phyloP scores from a whole-genome alignment of 2,797 vertebrate species.

The Sphenodon punctatus region DNA sequence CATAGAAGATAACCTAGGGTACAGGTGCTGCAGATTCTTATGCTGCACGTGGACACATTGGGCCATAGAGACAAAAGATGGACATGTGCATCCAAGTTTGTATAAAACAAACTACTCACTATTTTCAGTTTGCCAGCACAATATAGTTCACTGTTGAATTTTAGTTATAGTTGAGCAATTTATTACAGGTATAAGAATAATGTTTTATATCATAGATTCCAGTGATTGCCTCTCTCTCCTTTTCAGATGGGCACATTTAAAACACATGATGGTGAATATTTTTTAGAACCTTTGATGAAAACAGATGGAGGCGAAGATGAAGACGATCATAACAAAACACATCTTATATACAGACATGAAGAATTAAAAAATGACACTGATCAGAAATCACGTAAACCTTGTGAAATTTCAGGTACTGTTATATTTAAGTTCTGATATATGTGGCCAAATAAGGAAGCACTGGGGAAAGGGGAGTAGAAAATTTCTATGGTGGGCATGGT shows the following conservation, averaged over 20 bases:
- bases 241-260: constrained; percentile 93
- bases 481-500: no score
- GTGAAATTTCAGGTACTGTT: constrained; percentile 87
- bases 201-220: not conserved
- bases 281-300: constrained; percentile 91
- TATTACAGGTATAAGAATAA: not conserved
- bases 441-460: no score
- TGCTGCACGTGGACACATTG: no score
- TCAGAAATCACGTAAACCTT: constrained; percentile 71
- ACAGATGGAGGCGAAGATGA: constrained; percentile 82
- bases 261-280: constrained; percentile 89
- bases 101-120: not conserved
- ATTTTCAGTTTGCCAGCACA: not conserved
- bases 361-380: constrained; percentile 67
- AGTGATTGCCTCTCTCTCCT: constrained; percentile 38
- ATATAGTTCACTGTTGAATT: fast-evolving
- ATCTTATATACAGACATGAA: constrained; percentile 90
- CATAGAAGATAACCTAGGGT: no score
- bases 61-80: not conserved
- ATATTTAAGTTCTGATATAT: not conserved
- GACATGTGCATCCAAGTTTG: not conserved
- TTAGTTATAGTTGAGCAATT: not conserved
- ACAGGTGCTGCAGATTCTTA: no score
- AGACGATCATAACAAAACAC: constrained; percentile 92
- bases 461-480: no score